Conservation (phyloP, 2,797 vertebrate genomes). For the Macropus fuliginosus region DNA sequence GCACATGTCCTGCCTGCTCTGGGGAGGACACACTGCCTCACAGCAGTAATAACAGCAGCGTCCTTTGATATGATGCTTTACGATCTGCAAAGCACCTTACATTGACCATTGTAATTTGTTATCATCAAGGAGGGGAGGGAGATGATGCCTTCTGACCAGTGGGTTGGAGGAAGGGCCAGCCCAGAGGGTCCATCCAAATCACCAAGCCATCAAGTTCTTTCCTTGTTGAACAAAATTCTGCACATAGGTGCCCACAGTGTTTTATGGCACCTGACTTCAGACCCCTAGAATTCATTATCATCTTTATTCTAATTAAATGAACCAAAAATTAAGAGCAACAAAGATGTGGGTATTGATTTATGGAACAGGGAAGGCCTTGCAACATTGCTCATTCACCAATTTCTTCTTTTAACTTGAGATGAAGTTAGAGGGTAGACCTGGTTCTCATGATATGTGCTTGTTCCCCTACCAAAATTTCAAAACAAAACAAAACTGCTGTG, state of each 20-base stretch:
- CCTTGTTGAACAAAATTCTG: fast-evolving
- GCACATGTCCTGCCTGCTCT: neutral
- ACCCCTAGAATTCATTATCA: neutral
- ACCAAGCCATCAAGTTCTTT: neutral
- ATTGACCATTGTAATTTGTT: neutral
- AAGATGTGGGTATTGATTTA: conserved; percentile 52
- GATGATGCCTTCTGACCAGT: neutral
- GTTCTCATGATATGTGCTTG: neutral
- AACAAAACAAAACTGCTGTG: neutral
- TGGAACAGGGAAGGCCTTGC: conserved; percentile 3
- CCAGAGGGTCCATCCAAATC: neutral
- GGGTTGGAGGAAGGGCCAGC: neutral
- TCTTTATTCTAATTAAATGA: conserved; percentile 66
- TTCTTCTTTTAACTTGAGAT: conserved; percentile 8
- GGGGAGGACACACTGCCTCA: neutral
- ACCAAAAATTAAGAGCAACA: conserved; percentile 59
- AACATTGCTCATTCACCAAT: neutral
- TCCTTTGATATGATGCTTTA: neutral
- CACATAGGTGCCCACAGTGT: fast-evolving
- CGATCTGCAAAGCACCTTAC: neutral
- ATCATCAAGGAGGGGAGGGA: neutral
- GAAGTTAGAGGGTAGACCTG: neutral
- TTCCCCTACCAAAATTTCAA: neutral
- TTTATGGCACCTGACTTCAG: neutral
- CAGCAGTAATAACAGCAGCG: neutral